Percentiles rank a stretch among this genome's conserved stretches.
phyloP scores from a whole-genome alignment of 2,888 invertebrate species.

The Argynnis bischoffii region DNA sequence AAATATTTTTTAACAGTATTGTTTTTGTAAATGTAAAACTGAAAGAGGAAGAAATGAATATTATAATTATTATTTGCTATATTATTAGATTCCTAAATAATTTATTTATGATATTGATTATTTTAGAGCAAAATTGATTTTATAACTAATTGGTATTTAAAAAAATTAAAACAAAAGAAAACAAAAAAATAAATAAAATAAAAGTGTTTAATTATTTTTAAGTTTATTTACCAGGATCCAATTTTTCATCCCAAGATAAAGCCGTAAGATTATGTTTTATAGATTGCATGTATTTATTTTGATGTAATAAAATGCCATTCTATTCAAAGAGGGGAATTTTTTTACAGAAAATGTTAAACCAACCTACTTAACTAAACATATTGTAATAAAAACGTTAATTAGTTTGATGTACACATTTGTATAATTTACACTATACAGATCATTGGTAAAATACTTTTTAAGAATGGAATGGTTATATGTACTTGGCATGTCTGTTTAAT shows the following conservation, averaged over 20 bases:
- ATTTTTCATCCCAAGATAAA: slow-evolving; percentile 46
- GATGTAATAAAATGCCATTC: slow-evolving; percentile 49
- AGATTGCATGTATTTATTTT: slow-evolving; percentile 45
- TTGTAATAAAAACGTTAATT: background rate
- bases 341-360: background rate
- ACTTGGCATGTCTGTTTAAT: slow-evolving; percentile 36
- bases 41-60: no score
- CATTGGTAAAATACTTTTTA: slow-evolving; percentile 7
- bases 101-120: no score
- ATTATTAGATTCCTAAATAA: no score
- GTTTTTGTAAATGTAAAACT: no score
- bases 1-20: no score
- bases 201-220: slow-evolving; percentile 24
- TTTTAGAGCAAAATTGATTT: background rate
- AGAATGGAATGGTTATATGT: slow-evolving; percentile 39
- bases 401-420: background rate
- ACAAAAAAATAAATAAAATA: slow-evolving; percentile 37
- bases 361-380: slow-evolving; percentile 1
- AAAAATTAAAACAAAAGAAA: background rate
- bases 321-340: slow-evolving; percentile 43
- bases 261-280: slow-evolving; percentile 55
- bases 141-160: background rate
- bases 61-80: no score
- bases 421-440: background rate
- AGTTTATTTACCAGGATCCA: slow-evolving; percentile 46